A percentile compares a stretch with the other conserved stretches of the same genome.
Evolutionary conservation across 2,113 vertebrate genomes (phyloP).

Genomic region (Microtus montanus): DNA sequence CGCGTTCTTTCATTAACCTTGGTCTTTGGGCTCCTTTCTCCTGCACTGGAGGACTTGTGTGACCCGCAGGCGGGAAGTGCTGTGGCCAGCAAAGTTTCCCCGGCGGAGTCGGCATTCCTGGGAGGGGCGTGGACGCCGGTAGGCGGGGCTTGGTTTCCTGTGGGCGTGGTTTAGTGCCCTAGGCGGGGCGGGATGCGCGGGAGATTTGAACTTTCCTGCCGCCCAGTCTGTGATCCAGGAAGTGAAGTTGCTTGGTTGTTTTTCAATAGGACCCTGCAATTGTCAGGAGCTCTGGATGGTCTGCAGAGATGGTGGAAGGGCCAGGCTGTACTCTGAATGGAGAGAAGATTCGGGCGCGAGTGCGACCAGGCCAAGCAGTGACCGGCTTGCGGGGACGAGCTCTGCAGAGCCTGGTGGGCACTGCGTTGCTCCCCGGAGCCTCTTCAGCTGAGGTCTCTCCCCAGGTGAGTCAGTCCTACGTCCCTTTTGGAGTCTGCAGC

Average conservation of each 20-base stretch:
- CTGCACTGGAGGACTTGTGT: accelerated
- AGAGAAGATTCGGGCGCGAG: conserved; percentile 87
- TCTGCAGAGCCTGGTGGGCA: neutral
- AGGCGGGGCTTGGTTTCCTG: accelerated
- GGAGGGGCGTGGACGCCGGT: neutral
- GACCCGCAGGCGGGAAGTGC: accelerated
- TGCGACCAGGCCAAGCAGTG: conserved; percentile 88
- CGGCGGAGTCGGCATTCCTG: accelerated
- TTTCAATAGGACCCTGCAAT: accelerated
- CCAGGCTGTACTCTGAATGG: conserved; percentile 90
- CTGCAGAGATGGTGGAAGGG: conserved; percentile 91
- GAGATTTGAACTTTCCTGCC: conserved; percentile 54
- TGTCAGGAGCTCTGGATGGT: accelerated
- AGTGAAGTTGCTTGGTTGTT: accelerated
- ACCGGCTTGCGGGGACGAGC: conserved; percentile 78
- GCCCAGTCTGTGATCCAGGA: accelerated
- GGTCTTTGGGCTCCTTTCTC: accelerated
- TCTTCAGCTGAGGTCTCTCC: neutral
- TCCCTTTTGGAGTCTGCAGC: too few species aligned
- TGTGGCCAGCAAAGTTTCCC: accelerated
- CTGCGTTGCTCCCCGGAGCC: accelerated
- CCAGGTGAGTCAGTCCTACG: conserved; percentile 50
- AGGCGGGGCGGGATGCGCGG: conserved; percentile 1
- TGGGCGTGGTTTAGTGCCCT: neutral
- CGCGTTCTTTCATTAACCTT: accelerated